Conservation (phyloP, 2,888 invertebrate species). For the Zonitis immaculata region DNA sequence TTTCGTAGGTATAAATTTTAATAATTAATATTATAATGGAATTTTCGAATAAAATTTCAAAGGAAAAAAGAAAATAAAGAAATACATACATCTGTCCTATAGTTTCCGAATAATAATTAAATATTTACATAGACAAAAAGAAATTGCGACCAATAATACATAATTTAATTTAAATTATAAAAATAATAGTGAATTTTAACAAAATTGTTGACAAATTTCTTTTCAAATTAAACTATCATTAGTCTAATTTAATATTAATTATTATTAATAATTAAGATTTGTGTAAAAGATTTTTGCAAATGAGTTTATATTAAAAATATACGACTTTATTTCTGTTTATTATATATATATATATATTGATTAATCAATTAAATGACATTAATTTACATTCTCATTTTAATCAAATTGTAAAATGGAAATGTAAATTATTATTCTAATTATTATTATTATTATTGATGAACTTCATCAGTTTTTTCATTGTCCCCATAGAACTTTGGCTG, state of each 20-base stretch:
- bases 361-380: neutral
- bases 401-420: neutral
- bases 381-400: neutral
- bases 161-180: neutral
- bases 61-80: conserved; percentile 5
- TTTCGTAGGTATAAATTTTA: conserved; percentile 17
- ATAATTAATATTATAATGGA: neutral
- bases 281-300: conserved; percentile 3
- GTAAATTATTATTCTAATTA: neutral
- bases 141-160: neutral
- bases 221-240: too few relatives aligned
- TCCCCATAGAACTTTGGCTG: conserved; percentile 65
- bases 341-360: conserved; percentile 8
- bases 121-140: neutral
- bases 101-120: neutral
- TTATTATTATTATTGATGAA: conserved; percentile 6
- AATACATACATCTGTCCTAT: neutral
- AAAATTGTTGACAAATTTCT: too few relatives aligned
- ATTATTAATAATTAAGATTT: neutral
- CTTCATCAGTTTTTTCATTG: conserved; percentile 58
- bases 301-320: conserved; percentile 35
- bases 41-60: neutral
- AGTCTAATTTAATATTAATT: too few relatives aligned
- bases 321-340: conserved; percentile 8
- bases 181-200: neutral